Evolutionary conservation across 2,888 invertebrate species (phyloP).

Genomic region (Trichopoda pennipes): DNA sequence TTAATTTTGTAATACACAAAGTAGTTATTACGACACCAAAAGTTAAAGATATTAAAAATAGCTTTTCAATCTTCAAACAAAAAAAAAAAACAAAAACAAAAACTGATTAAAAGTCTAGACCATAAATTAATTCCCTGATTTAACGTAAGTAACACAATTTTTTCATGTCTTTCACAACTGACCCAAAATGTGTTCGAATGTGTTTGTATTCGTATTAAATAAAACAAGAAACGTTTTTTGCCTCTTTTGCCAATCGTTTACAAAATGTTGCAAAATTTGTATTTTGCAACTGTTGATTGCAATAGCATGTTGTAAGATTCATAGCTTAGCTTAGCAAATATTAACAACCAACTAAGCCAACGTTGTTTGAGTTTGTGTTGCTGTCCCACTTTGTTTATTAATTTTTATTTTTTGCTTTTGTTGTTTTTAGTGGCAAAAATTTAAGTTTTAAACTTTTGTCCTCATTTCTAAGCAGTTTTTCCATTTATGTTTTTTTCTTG

Average conservation of each 20-base stretch:
- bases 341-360: conserved; percentile 16
- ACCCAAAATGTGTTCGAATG: conserved; percentile 12
- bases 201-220: not conserved
- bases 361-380: not conserved
- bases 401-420: too few species aligned
- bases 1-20: too few species aligned
- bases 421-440: conserved; percentile 14
- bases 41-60: not conserved
- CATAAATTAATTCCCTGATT: not conserved
- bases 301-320: conserved; percentile 21
- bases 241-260: conserved; percentile 6
- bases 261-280: conserved; percentile 25
- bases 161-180: conserved; percentile 30
- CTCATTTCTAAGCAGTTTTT: conserved; percentile 34
- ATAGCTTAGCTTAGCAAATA: conserved; percentile 11
- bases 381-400: conserved; percentile 52
- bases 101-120: conserved; percentile 1
- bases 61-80: not conserved
- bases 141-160: not conserved
- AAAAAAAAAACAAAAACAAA: not conserved
- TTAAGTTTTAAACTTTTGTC: conserved; percentile 56
- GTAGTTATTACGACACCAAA: too few species aligned
- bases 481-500: not conserved
- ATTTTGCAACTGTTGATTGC: conserved; percentile 31
- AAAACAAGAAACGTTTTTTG: conserved; percentile 9